Evolutionary conservation across 1,140 invertebrate species (phyloP).

Genomic region (Aphaenogaster ashmeadi): DNA sequence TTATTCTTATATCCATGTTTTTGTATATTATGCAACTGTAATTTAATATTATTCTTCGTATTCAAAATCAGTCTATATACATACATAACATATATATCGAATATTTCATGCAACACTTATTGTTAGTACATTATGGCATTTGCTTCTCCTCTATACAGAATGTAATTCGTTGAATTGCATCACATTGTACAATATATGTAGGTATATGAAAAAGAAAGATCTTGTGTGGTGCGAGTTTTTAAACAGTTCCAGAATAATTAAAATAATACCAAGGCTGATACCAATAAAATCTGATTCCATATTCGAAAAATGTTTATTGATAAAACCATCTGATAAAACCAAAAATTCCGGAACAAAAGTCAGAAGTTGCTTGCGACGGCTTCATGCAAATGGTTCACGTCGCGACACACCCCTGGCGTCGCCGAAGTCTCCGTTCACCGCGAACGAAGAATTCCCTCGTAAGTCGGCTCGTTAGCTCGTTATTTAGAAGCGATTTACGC

Average conservation of each 20-base stretch:
- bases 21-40: not conserved
- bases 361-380: not conserved
- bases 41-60: not conserved
- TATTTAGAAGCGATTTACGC: slow-evolving; percentile 81
- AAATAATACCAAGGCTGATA: not conserved
- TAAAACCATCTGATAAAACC: not conserved
- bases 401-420: slow-evolving; percentile 2
- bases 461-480: slow-evolving; percentile 84
- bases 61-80: not conserved
- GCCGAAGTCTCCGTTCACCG: slow-evolving; percentile 34
- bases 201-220: not conserved
- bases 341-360: slow-evolving; percentile 33
- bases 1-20: not conserved
- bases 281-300: slow-evolving; percentile 24
- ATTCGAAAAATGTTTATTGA: not conserved
- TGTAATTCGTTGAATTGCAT: not conserved
- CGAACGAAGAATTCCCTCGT: slow-evolving; percentile 70
- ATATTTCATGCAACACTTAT: not conserved
- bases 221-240: not conserved
- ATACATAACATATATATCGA: not conserved
- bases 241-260: not conserved
- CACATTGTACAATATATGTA: not conserved
- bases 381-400: slow-evolving; percentile 70
- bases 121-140: not conserved
- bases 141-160: not conserved